Conservation (phyloP, 1,140 invertebrate species). For the Nixonia krombeini region DNA sequence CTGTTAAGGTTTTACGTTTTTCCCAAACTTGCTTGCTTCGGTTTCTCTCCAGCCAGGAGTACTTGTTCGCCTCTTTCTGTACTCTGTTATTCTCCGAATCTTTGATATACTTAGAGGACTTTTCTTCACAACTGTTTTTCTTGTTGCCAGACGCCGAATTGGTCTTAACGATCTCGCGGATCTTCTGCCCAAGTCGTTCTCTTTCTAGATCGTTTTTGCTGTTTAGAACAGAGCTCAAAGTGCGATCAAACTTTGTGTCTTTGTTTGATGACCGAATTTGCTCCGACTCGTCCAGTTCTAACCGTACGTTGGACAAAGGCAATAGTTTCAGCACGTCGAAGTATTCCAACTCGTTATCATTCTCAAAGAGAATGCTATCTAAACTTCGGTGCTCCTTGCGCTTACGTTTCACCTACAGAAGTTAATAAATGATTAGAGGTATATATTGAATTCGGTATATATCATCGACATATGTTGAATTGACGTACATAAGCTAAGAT, state of each 20-base stretch:
- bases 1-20: not conserved
- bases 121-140: conserved; percentile 31
- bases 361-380: conserved; percentile 67
- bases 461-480: too few relatives aligned
- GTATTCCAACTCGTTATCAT: conserved; percentile 67
- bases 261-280: conserved; percentile 3
- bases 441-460: too few relatives aligned
- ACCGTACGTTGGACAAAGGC: conserved; percentile 64
- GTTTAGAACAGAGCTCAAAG: not conserved
- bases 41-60: not conserved
- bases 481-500: too few relatives aligned
- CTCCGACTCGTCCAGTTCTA: conserved; percentile 57
- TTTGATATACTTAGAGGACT: conserved; percentile 9
- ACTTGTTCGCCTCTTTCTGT: not conserved
- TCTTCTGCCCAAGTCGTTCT: conserved; percentile 5
- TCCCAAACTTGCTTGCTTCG: not conserved
- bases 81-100: not conserved
- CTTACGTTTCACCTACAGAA: conserved; percentile 70
- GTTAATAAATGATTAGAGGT: too few relatives aligned
- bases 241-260: conserved; percentile 1
- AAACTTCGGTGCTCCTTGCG: conserved; percentile 68
- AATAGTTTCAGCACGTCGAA: conserved; percentile 68
- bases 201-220: not conserved
- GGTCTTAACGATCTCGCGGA: not conserved
- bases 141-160: not conserved